Percentiles rank a stretch among this genome's conserved stretches.
These are phyloP conservation scores for Balaenoptera acutorostrata DNA, from an alignment of 2,113 vertebrate genomes.

Conservation along the genomic window DNA sequence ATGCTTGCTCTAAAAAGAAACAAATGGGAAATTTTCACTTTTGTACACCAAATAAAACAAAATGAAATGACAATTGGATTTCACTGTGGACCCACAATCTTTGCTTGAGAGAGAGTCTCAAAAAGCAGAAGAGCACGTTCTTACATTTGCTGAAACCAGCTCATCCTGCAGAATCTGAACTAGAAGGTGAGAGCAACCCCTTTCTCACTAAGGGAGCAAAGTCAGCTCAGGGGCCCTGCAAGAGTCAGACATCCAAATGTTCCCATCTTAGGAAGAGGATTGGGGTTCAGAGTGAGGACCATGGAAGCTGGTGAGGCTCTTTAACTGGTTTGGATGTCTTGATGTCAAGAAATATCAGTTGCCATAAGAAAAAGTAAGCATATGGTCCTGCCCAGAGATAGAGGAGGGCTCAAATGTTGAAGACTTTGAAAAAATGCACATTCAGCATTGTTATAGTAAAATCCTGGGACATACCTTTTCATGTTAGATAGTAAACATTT, in stretches of 20 bases:
- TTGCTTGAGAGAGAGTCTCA: background rate
- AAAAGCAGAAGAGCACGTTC: background rate
- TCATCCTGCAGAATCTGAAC: background rate
- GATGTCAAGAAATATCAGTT: background rate
- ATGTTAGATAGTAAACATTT: background rate
- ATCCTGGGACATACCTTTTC: background rate
- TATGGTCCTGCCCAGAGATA: background rate
- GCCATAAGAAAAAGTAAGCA: background rate
- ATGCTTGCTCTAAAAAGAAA: background rate
- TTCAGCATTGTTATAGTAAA: background rate
- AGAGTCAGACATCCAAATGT: background rate
- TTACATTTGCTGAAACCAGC: background rate
- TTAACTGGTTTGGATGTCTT: background rate
- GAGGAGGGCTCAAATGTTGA: background rate
- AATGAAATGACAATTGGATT: background rate
- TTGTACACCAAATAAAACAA: background rate
- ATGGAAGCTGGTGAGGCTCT: background rate
- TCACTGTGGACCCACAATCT: background rate
- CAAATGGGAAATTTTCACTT: background rate
- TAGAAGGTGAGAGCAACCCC: background rate
- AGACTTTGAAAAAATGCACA: background rate
- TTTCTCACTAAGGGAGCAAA: background rate
- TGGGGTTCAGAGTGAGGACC: background rate
- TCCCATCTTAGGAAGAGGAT: background rate
- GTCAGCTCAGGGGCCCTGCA: background rate